phyloP scores from a whole-genome alignment of 2,888 invertebrate species.

The Molorchus minor region DNA sequence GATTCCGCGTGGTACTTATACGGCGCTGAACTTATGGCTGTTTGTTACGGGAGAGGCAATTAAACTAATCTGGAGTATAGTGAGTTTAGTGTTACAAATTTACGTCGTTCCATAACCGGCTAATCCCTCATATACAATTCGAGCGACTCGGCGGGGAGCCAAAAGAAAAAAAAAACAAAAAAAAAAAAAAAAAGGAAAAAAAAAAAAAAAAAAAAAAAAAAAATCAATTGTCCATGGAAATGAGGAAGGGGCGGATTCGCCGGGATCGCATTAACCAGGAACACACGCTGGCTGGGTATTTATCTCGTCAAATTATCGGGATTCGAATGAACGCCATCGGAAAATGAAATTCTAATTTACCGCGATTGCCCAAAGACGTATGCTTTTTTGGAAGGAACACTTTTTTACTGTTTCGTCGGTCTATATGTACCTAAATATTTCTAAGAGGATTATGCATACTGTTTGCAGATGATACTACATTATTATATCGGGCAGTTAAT shows the following conservation, averaged over 20 bases:
- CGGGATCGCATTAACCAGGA: slow-evolving; percentile 18
- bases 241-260: slow-evolving; percentile 45
- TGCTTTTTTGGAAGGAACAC: too few relatives aligned
- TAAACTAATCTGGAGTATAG: slow-evolving; percentile 56
- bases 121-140: slow-evolving; percentile 56
- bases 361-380: not conserved
- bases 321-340: not conserved
- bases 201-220: too few relatives aligned
- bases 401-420: too few relatives aligned
- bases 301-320: slow-evolving; percentile 23
- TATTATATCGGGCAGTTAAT: too few relatives aligned
- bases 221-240: slow-evolving; percentile 57
- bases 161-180: too few relatives aligned
- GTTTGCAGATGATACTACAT: too few relatives aligned
- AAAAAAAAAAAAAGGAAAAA: too few relatives aligned
- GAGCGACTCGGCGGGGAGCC: too few relatives aligned
- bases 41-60: slow-evolving; percentile 50
- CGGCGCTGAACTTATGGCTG: slow-evolving; percentile 46
- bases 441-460: too few relatives aligned
- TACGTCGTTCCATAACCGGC: slow-evolving; percentile 53
- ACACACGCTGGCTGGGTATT: slow-evolving; percentile 5
- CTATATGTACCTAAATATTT: too few relatives aligned
- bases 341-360: slow-evolving; percentile 4
- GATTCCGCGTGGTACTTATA: slow-evolving; percentile 44
- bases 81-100: slow-evolving; percentile 49